Evolutionary conservation across 2,888 invertebrate genomes (phyloP), one percentile per base, ranked within the genome.

Genomic region (Eristalis pertinax): DNA sequence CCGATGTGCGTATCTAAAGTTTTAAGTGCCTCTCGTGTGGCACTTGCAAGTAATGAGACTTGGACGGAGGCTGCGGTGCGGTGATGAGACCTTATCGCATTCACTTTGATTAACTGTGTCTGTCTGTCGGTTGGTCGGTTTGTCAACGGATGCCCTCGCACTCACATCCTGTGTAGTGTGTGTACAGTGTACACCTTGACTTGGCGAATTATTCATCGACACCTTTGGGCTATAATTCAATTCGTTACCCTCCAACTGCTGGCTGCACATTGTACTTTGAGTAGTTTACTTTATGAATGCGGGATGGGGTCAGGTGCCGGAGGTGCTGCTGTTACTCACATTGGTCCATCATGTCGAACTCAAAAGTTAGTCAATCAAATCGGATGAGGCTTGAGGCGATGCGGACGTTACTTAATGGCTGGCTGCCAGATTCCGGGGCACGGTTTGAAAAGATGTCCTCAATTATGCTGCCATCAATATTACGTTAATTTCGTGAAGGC

Each of bases 51-150:
- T 65, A 41, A 60, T 67, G 43, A n/a, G 60, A 79, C 26, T 29
- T 43, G 50, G 32, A 8, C 8, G 32, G 32, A 32, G 32, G 32
- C 32, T 62, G 63, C 7, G 24, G 62, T 35, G 26, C 0, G n/a
- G 43, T 56, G 68, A 26, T 29, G 22, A 67, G 60, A 24, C 29
- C 79, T 80, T 80, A 81, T 81, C 74, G 35, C 56, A 68, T 75
- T 41, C 68, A 81, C 64, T 75, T 81, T 81, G 81, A 81, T 81
- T 69, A 75, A 75, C 56, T n/a, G 43, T 43, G n/a, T 43, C 32
- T 32, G n/a, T 15, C 43, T 43, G 43, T n/a, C n/a, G 43, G 67
- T 62, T 43, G 50, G 19, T 60, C 29, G 64, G 43, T 64, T 43
- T 75, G 56, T 73, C 80, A 63, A 62, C 62, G 73, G 50, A 80